These are phyloP conservation scores for Argentina silus DNA, from an alignment of 2,797 vertebrate species.

Conservation along the genomic window DNA sequence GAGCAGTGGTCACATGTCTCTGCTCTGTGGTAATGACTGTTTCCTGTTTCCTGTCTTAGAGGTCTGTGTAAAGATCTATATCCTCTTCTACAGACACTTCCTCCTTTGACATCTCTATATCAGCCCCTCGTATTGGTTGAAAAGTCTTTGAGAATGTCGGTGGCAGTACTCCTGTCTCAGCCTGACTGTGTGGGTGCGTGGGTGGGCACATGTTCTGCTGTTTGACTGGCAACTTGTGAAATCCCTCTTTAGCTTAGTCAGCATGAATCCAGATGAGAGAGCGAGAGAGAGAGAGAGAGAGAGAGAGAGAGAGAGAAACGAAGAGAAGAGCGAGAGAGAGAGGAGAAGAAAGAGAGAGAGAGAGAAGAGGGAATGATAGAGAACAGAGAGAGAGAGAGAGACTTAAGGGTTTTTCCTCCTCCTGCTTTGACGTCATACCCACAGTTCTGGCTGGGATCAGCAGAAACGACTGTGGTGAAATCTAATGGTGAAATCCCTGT, in stretches of 20 bases:
- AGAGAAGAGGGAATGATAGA: not conserved
- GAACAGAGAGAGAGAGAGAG: not conserved
- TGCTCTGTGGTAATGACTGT: too few relatives aligned
- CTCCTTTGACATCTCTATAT: not conserved
- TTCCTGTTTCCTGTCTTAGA: too few relatives aligned
- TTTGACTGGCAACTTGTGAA: constrained; percentile 9
- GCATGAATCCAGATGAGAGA: not conserved
- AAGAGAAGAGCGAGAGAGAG: not conserved
- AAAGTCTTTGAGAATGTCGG: not conserved
- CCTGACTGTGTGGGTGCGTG: not conserved
- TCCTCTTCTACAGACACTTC: too few relatives aligned
- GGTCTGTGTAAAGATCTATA: too few relatives aligned
- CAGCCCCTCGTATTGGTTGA: not conserved
- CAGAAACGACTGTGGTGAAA: not conserved
- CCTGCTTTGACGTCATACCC: not conserved
- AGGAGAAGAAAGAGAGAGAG: not conserved
- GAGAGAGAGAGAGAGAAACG: not conserved
- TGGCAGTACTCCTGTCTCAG: not conserved
- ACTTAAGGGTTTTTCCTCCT: not conserved
- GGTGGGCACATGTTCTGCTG: too few relatives aligned
- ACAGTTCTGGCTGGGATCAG: not conserved
- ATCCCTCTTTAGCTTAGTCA: constrained; percentile 9
- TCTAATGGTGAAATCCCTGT: not conserved
- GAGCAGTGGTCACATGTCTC: too few relatives aligned
- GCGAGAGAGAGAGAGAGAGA: not conserved